phyloP scores from a whole-genome alignment of 1,140 invertebrate species.

The Archivesica marissinica region DNA sequence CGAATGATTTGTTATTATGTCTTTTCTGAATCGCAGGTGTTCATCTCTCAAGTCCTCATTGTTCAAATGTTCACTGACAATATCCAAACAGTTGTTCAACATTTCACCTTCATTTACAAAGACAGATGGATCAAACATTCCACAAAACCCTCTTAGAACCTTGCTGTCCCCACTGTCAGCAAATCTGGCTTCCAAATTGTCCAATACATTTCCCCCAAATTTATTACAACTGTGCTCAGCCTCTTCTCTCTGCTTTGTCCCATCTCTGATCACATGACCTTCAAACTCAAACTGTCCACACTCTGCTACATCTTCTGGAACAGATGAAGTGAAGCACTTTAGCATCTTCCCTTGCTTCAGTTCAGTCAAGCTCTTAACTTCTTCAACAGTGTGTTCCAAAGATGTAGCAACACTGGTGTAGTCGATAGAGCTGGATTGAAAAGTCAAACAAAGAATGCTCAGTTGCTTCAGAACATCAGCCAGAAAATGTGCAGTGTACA shows the following conservation, averaged over 20 bases:
- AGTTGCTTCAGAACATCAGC: slow-evolving; percentile 4
- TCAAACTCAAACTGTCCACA: background rate
- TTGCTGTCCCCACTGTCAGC: background rate
- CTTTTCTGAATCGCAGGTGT: background rate
- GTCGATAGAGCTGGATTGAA: background rate
- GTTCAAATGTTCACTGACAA: background rate
- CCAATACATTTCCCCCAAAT: background rate
- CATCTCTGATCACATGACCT: background rate
- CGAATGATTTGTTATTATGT: background rate
- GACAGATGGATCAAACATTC: background rate
- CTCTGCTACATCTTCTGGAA: background rate
- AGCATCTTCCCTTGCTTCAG: background rate
- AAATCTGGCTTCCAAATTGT: background rate
- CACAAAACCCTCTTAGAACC: background rate
- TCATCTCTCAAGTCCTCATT: background rate
- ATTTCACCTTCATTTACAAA: background rate
- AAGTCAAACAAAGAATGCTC: background rate
- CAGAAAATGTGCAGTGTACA: background rate
- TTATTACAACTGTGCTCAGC: background rate
- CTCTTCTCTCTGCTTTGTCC: background rate
- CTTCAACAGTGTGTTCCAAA: background rate
- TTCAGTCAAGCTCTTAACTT: background rate
- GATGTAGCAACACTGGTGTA: background rate
- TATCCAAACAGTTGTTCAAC: background rate
- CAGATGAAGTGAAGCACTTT: background rate